These are phyloP conservation scores for Plectropomus leopardus DNA, from an alignment of 2,113 vertebrate species.

Conservation along the genomic window DNA sequence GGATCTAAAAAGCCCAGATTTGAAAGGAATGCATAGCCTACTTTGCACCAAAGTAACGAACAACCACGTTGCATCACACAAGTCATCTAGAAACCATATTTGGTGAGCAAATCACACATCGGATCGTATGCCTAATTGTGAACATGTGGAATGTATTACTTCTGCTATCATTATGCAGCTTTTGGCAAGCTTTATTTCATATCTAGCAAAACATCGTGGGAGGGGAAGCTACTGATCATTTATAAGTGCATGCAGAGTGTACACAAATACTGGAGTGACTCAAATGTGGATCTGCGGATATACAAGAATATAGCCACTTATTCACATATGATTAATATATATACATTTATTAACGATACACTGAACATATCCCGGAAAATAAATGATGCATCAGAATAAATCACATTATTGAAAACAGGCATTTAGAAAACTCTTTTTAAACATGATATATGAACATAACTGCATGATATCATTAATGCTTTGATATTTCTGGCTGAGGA, in stretches of 20 bases:
- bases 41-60: background rate
- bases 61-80: background rate
- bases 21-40: slow-evolving; percentile 21
- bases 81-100: slow-evolving; percentile 62
- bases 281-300: background rate
- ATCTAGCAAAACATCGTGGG: slow-evolving; percentile 17
- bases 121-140: slow-evolving; percentile 61
- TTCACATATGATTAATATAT: background rate
- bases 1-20: slow-evolving; percentile 11
- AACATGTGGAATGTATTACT: slow-evolving; percentile 68
- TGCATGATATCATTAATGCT: background rate
- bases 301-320: background rate
- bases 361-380: background rate
- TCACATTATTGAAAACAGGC: slow-evolving; percentile 4
- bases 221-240: slow-evolving; percentile 19
- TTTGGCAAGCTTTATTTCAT: slow-evolving; percentile 36
- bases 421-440: background rate
- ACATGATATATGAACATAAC: background rate
- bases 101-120: slow-evolving; percentile 59
- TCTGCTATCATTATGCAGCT: slow-evolving; percentile 36
- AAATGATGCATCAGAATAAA: background rate
- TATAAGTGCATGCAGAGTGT: slow-evolving; percentile 4
- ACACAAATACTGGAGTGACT: slow-evolving; percentile 10
- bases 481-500: background rate
- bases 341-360: background rate